Base-by-base conservation (phyloP, 2,888 invertebrate species). In the Pseudanteris insignis region DNA sequence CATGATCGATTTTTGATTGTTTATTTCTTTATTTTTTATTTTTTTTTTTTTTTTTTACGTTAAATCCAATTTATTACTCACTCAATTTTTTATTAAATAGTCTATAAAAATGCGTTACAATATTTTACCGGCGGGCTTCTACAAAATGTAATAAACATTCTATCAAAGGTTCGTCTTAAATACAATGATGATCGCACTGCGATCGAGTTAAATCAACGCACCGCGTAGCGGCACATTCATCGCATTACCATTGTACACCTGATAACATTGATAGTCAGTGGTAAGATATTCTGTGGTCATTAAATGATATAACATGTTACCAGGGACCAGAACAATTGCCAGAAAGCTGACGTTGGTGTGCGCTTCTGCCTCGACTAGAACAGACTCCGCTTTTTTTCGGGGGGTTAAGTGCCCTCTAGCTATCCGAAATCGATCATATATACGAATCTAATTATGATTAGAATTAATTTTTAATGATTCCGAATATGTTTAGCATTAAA, bases 351-450 rank as follows among this genome's bases (percentile, higher is more conserved):
- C 53, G 29, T 60, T 60, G 53, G 54, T 43, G 41, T 11, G 46
- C 47, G 43, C 36, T 51, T 55, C 34, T 47, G 62, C 51, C 47
- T 62, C 62, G 62, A 62, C 62, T 62, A 62, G 62, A 62, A 62
- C 62, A 47, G 51, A 62, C 57, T 47, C 57, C 51, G 46, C 46
- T 25, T 28, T 43, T 41, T 28, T 10, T 4, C 24, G 7, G 29
- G 34, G 24, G 34, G 24, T 18, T 18, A 6, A 18, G 18, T 6
- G 18, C 18, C 18, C 18, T 18, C 18, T 18, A 18, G 18, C 6
- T n/a, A n/a, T n/a, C n/a, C n/a, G n/a, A n/a, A n/a, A n/a, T n/a
- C n/a, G n/a, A n/a, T n/a, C n/a, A n/a, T n/a, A n/a, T n/a, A n/a
- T n/a, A n/a, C n/a, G n/a, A n/a, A n/a, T n/a, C n/a, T n/a, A n/a